Conservation (phyloP, 2,888 invertebrate species). For the Chrysolina americana region DNA sequence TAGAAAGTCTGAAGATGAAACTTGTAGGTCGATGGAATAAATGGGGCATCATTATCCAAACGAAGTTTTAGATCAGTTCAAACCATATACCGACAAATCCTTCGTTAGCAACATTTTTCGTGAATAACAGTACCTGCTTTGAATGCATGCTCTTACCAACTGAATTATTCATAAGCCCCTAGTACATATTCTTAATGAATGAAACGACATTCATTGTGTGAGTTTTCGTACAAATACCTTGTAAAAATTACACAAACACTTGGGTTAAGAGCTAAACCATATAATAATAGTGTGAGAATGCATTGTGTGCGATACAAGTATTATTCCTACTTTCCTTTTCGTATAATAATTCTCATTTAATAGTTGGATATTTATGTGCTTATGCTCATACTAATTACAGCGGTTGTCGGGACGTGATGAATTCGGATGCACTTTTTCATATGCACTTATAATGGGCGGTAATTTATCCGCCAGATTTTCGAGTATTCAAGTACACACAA, state of each 20-base stretch:
- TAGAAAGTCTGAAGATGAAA: no score
- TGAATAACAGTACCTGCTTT: not conserved
- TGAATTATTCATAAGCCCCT: constrained; percentile 7
- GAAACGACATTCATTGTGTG: constrained; percentile 27
- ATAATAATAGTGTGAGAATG: constrained; percentile 46
- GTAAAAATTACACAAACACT: constrained; percentile 33
- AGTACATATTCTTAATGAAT: constrained; percentile 14
- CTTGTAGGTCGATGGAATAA: no score
- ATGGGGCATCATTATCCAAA: no score
- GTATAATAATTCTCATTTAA: constrained; percentile 38
- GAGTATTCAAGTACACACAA: no score
- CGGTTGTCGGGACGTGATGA: not conserved
- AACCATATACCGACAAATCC: not conserved
- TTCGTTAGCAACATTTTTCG: not conserved
- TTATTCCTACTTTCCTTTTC: constrained; percentile 42
- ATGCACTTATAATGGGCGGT: no score
- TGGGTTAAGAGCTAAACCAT: constrained; percentile 38
- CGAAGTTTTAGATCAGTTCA: not conserved
- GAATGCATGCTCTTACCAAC: not conserved
- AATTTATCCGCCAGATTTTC: no score
- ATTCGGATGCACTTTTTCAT: no score
- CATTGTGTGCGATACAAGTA: constrained; percentile 37
- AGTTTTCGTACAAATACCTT: constrained; percentile 20
- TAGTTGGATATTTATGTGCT: constrained; percentile 22
- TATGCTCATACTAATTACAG: constrained; percentile 23